Percentiles rank a stretch among this genome's conserved stretches.
These are phyloP conservation scores for Zeugodacus cucurbitae DNA, from an alignment of 1,140 invertebrate species.

Conservation along the genomic window DNA sequence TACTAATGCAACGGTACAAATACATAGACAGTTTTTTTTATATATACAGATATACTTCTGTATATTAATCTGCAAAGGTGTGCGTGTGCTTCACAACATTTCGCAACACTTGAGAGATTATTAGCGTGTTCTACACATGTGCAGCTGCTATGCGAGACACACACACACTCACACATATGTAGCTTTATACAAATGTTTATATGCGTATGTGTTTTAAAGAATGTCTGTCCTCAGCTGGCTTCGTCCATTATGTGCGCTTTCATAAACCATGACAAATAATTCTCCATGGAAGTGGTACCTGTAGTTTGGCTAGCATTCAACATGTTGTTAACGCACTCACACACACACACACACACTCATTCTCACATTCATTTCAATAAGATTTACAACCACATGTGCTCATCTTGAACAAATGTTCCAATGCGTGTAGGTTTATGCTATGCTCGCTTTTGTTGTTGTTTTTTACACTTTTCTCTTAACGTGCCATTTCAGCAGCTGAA, in stretches of 20 bases:
- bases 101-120: neutral
- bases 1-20: neutral
- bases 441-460: neutral
- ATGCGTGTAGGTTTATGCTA: neutral
- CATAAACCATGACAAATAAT: constrained; percentile 37
- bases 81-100: neutral
- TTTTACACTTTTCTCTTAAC: neutral
- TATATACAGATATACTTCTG: neutral
- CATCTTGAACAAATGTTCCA: neutral
- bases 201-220: neutral
- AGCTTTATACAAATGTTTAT: neutral
- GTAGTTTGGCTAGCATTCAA: constrained; percentile 9
- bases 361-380: constrained; percentile 14
- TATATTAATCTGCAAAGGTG: neutral
- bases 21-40: neutral
- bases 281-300: constrained; percentile 28
- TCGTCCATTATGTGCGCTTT: constrained; percentile 3
- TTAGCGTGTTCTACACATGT: neutral
- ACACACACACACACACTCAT: neutral
- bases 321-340: neutral
- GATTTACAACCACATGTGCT: constrained; percentile 2
- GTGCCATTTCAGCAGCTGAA: neutral
- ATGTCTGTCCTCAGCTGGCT: neutral
- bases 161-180: neutral
- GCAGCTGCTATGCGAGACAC: neutral